Evolutionary conservation across 2,797 vertebrate genomes (phyloP).

Genomic region (Megaceryle alcyon): DNA sequence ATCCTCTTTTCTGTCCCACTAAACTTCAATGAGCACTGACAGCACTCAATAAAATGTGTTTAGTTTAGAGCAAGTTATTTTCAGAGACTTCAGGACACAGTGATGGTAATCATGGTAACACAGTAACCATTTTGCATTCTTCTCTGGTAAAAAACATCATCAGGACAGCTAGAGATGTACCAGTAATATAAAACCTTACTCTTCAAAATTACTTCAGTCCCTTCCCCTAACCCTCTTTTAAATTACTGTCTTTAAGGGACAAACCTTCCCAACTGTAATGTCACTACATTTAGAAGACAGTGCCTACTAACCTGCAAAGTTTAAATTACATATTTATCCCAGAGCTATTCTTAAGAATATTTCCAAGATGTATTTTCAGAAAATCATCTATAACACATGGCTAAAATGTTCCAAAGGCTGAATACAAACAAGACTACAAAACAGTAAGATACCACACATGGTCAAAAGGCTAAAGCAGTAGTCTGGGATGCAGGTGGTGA

Average conservation of each 20-base stretch:
- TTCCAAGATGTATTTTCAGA: background rate
- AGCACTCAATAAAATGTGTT: background rate
- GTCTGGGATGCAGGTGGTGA: background rate
- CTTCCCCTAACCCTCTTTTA: background rate
- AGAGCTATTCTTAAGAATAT: background rate
- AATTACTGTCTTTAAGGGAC: background rate
- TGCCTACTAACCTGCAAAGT: background rate
- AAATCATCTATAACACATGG: background rate
- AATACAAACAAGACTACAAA: background rate
- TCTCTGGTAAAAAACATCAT: background rate
- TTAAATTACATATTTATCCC: background rate
- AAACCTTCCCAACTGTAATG: background rate
- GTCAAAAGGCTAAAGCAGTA: background rate
- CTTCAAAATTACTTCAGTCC: background rate
- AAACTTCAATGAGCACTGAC: background rate
- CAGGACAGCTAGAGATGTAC: background rate
- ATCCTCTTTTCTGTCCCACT: background rate
- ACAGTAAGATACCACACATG: background rate
- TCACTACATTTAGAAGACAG: background rate
- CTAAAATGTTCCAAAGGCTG: background rate
- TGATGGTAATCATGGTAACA: background rate
- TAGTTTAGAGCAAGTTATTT: background rate
- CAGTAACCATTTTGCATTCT: background rate
- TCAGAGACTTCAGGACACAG: background rate
- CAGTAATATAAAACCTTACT: background rate